Conservation (phyloP, 1,140 invertebrate species). For the Leucophenga varia region DNA sequence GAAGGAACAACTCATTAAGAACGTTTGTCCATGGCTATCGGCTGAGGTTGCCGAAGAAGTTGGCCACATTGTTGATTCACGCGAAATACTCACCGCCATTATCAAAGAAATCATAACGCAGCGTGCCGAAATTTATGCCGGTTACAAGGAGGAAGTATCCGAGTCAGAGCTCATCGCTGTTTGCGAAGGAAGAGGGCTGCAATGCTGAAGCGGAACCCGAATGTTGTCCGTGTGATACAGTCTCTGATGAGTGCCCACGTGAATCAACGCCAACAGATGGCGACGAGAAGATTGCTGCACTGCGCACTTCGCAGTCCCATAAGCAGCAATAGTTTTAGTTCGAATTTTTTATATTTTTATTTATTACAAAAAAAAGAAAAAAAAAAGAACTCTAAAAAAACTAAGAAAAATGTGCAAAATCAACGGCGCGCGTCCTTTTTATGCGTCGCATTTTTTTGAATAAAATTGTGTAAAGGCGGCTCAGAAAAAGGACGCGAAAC, state of each 20-base stretch:
- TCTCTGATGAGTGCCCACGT: conserved; percentile 23
- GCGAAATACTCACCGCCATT: conserved; percentile 77
- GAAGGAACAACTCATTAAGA: conserved; percentile 69
- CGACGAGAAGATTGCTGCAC: too few species aligned
- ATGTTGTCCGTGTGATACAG: conserved; percentile 34
- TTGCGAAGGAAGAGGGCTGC: conserved; percentile 37
- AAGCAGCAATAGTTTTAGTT: too few species aligned
- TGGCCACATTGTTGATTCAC: conserved; percentile 74
- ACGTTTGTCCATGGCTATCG: conserved; percentile 86
- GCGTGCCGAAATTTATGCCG: conserved; percentile 60
- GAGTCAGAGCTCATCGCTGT: conserved; percentile 11
- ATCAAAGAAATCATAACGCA: conserved; percentile 74
- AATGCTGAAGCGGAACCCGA: conserved; percentile 25
- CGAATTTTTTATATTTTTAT: too few species aligned
- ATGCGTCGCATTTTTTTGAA: too few species aligned
- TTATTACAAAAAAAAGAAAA: too few species aligned
- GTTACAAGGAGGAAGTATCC: conserved; percentile 33
- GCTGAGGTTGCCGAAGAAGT: conserved; percentile 78
- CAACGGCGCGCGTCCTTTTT: too few species aligned
- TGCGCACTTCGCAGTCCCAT: too few species aligned
- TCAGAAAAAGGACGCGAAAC: too few species aligned
- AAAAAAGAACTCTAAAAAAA: too few species aligned
- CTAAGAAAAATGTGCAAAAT: too few species aligned
- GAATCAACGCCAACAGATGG: conserved; percentile 13
- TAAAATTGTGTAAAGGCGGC: too few species aligned